Evolutionary conservation across 2,113 vertebrate genomes (phyloP).

Genomic region (Chloropsis cyanopogon): DNA sequence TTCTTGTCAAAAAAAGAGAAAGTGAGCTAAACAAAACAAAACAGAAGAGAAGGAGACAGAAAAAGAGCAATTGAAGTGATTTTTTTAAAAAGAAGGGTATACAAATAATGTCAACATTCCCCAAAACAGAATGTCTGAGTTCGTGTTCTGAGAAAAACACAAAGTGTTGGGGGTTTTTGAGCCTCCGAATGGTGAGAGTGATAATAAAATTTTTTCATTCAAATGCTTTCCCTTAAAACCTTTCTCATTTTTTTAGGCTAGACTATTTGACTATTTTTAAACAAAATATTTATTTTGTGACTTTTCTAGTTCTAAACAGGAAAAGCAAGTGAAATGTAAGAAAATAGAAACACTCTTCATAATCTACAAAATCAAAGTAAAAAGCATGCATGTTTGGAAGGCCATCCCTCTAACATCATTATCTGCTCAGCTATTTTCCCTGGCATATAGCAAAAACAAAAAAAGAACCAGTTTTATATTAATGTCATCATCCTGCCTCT

Average conservation of each 20-base stretch:
- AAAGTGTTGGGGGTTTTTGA: rapidly evolving
- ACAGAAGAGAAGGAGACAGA: neutral
- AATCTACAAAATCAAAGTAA: neutral
- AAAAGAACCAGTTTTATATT: neutral
- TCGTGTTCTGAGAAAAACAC: neutral
- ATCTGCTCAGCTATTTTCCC: neutral
- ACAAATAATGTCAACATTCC: neutral
- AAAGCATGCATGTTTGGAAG: neutral
- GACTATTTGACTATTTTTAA: neutral
- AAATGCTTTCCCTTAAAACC: neutral
- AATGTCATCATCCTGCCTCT: slow-evolving; percentile 41
- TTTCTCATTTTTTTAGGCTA: neutral
- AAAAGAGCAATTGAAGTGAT: neutral
- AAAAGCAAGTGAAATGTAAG: neutral
- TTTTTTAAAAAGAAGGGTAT: neutral
- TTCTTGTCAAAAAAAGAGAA: neutral
- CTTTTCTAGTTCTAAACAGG: neutral
- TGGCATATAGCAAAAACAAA: neutral
- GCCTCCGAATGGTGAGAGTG: neutral
- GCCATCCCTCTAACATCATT: neutral
- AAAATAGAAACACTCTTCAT: neutral
- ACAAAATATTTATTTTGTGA: neutral
- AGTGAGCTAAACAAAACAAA: neutral
- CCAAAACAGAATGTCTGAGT: neutral
- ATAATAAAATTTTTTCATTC: neutral